A percentile compares a stretch with the other conserved stretches of the same genome.
These are phyloP conservation scores for Xiphias gladius DNA, from an alignment of 2,113 vertebrate genomes.

Conservation along the genomic window DNA sequence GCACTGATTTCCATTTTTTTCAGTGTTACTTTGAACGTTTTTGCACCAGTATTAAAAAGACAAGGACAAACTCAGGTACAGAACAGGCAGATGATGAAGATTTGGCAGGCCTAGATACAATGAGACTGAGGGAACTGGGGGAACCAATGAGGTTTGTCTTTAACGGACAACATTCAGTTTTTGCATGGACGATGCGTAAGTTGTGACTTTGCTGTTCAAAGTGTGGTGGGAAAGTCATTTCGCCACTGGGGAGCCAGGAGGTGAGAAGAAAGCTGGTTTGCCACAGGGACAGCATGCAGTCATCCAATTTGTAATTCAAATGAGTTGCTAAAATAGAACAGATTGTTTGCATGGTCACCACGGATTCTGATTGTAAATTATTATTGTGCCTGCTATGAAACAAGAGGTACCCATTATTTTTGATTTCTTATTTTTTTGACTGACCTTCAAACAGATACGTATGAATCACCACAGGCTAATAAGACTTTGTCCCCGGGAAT, in stretches of 20 bases:
- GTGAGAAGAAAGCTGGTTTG: conserved; percentile 48
- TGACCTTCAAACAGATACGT: conserved; percentile 59
- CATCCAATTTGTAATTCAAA: conserved; percentile 71
- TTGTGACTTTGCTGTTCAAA: conserved; percentile 57
- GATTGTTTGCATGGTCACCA: conserved; percentile 55
- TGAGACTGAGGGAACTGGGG: conserved; percentile 23
- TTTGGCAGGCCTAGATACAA: conserved; percentile 3
- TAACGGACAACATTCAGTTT: conserved; percentile 18
- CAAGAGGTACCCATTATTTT: conserved; percentile 23
- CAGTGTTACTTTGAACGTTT: conserved; percentile 27
- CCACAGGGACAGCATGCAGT: conserved; percentile 42
- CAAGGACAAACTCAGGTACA: conserved; percentile 51
- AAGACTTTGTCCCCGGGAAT: conserved; percentile 28
- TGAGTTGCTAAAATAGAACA: conserved; percentile 61
- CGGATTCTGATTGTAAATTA: conserved; percentile 49
- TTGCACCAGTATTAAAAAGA: conserved; percentile 20
- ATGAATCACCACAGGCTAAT: conserved; percentile 32
- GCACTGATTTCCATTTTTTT: conserved; percentile 12
- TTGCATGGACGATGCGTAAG: conserved; percentile 39
- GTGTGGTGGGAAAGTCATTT: conserved; percentile 52
- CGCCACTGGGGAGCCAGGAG: conserved; percentile 20
- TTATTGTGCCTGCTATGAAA: conserved; percentile 33
- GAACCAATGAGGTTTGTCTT: conserved; percentile 25
- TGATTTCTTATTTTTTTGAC: conserved; percentile 35
- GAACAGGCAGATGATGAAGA: conserved; percentile 18